These are phyloP conservation scores for Eutrigla gurnardus DNA, from an alignment of 2,797 vertebrate species.

Conservation along the genomic window DNA sequence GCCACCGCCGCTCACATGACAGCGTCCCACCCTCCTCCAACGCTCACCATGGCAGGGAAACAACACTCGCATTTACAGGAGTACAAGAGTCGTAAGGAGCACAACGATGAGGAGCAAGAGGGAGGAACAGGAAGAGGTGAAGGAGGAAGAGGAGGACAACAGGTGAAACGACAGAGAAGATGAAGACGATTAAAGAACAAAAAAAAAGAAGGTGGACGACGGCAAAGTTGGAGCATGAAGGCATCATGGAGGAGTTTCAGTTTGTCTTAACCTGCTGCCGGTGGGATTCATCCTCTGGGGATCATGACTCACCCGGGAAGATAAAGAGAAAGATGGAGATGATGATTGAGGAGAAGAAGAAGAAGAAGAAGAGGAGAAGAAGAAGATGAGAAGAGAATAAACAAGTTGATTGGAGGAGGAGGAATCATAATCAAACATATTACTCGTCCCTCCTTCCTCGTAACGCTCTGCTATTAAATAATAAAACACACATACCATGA, in stretches of 20 bases:
- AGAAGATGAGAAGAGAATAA: neutral
- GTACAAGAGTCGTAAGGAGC: too few species aligned
- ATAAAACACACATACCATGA: neutral
- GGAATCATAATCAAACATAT: neutral
- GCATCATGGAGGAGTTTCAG: too few species aligned
- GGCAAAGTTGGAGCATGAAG: neutral
- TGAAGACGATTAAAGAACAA: neutral
- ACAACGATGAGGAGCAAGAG: neutral
- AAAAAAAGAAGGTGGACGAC: neutral
- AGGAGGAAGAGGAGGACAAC: neutral
- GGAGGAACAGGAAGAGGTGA: neutral
- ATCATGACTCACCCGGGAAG: neutral
- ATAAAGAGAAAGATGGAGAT: too few species aligned
- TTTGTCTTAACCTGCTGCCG: neutral
- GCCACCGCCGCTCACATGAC: conserved; percentile 38
- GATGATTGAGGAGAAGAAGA: too few species aligned
- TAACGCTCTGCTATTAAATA: neutral
- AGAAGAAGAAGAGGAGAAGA: neutral
- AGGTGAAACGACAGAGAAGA: neutral
- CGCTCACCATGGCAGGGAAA: conserved; percentile 29
- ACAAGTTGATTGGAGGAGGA: neutral
- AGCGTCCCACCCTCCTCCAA: conserved; percentile 42
- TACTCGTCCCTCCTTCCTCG: too few species aligned
- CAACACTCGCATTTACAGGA: conserved; percentile 23
- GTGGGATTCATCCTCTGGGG: neutral